These are phyloP conservation scores for Ceratotherium simum DNA, from an alignment of 2,113 vertebrate genomes.

Conservation along the genomic window DNA sequence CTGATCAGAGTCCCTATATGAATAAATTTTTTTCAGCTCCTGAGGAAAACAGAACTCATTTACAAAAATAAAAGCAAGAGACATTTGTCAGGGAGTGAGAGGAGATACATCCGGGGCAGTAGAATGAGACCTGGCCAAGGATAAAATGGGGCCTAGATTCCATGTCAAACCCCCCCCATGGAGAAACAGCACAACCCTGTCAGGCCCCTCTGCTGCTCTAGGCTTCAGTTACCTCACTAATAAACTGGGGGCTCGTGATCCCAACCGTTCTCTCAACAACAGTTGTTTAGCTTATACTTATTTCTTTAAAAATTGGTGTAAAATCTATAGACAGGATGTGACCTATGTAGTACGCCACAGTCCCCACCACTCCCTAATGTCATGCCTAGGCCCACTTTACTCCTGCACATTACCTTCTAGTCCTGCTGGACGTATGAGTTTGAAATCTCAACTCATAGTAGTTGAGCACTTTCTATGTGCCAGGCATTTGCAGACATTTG, in stretches of 20 bases:
- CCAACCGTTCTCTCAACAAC: neutral
- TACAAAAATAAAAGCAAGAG: conserved; percentile 48
- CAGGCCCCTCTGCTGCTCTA: neutral
- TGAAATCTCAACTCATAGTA: neutral
- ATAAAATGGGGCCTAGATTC: neutral
- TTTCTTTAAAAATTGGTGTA: neutral
- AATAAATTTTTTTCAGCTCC: neutral
- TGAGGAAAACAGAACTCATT: conserved; percentile 22
- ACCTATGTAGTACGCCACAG: neutral
- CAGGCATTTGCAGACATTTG: neutral
- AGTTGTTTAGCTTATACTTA: neutral
- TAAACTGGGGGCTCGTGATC: neutral
- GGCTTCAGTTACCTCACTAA: neutral
- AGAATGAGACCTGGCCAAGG: neutral
- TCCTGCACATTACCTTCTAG: neutral
- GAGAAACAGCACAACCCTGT: neutral
- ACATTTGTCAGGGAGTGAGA: neutral
- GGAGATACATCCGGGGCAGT: neutral
- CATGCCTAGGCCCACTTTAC: neutral
- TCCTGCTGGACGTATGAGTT: neutral
- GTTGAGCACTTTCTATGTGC: no score
- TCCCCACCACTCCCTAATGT: neutral
- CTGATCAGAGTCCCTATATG: neutral
- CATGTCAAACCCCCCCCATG: neutral
- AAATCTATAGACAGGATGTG: neutral